Evolutionary conservation across 2,888 invertebrate species (phyloP).

Genomic region (Ashinkailepas kermadecensis): DNA sequence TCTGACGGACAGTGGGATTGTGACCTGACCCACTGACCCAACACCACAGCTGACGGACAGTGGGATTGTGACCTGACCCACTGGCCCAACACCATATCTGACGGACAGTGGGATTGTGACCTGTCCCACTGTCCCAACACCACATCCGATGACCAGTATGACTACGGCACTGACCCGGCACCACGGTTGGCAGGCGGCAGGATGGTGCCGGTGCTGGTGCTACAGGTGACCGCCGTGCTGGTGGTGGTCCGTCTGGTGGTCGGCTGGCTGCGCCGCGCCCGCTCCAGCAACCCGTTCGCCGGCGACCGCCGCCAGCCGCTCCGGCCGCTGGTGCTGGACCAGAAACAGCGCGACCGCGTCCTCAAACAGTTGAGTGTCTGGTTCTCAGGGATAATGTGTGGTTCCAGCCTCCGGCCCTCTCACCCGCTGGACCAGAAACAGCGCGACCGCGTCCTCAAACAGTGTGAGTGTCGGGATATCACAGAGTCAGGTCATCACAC

Average conservation of each 20-base stretch:
- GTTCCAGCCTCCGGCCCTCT: constrained; percentile 15
- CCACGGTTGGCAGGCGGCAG: too few relatives aligned
- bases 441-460: constrained; percentile 30
- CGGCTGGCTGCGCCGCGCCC: not conserved
- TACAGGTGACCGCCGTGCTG: constrained; percentile 25
- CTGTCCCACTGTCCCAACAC: too few relatives aligned
- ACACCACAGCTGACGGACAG: too few relatives aligned
- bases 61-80: too few relatives aligned
- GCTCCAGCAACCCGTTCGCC: constrained; percentile 29
- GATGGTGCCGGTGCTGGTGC: constrained; percentile 12
- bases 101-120: too few relatives aligned
- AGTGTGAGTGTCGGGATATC: not conserved
- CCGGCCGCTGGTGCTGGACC: constrained; percentile 29
- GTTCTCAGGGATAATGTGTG: not conserved
- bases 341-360: constrained; percentile 32
- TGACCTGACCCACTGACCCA: too few relatives aligned
- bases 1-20: too few relatives aligned
- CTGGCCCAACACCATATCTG: too few relatives aligned
- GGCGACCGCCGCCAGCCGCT: constrained; percentile 22
- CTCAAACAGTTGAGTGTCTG: not conserved
- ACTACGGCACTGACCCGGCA: too few relatives aligned
- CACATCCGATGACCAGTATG: too few relatives aligned
- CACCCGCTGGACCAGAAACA: constrained; percentile 31
- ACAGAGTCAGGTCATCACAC: too few relatives aligned
- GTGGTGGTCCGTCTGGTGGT: not conserved